Percentiles rank a stretch among this genome's conserved stretches.
These are phyloP conservation scores for Parazoanthus darwini DNA, from an alignment of 92 coral and sea anemone genomes.

Conservation along the genomic window DNA sequence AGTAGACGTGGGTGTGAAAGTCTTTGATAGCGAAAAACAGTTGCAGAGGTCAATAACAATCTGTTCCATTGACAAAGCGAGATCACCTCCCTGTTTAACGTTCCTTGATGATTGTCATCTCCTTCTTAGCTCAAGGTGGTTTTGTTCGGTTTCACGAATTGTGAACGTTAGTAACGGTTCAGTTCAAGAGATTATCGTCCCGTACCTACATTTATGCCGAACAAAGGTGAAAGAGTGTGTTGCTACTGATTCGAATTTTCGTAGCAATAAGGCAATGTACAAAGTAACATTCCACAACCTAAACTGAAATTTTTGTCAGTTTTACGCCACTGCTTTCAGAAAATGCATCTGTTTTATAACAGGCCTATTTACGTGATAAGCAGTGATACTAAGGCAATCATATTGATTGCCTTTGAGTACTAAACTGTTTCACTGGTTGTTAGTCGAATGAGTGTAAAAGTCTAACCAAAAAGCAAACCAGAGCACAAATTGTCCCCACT, in stretches of 20 bases:
- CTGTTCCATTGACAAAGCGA: neutral
- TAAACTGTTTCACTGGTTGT: no score
- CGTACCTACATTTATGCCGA: neutral
- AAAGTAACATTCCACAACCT: neutral
- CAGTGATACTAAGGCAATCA: no score
- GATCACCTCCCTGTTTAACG: neutral
- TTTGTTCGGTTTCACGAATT: neutral
- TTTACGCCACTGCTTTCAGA: no score
- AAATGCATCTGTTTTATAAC: no score
- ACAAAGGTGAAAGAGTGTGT: neutral
- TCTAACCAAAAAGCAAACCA: no score
- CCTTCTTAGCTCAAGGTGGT: neutral
- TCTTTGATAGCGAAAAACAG: neutral
- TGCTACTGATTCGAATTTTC: neutral
- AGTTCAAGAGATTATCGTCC: neutral
- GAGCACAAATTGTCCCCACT: no score
- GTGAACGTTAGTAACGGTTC: neutral
- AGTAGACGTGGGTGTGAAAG: neutral
- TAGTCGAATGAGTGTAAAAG: no score
- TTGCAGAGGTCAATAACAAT: neutral
- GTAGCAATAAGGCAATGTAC: neutral
- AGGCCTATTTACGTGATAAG: no score
- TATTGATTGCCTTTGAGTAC: no score
- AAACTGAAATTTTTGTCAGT: neutral
- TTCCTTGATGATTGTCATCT: neutral